These are phyloP conservation scores for Rhimphoctona megacephalus DNA, from an alignment of 2,888 invertebrate genomes.

Conservation along the genomic window DNA sequence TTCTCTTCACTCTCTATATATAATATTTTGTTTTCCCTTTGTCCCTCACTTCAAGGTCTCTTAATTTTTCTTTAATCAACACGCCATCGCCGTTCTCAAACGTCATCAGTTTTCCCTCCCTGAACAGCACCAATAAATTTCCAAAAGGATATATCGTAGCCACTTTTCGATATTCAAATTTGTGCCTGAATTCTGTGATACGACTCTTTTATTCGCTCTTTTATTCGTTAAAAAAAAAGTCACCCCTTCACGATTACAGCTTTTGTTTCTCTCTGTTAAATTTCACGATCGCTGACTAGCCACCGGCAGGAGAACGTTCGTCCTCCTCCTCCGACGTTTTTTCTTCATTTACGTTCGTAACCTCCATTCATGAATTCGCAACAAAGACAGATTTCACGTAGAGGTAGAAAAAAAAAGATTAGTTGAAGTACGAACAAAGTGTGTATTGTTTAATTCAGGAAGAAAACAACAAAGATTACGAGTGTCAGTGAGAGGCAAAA, in stretches of 20 bases:
- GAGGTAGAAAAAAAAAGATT: neutral
- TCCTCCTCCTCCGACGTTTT: constrained; percentile 53
- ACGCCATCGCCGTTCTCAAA: neutral
- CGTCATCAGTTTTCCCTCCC: neutral
- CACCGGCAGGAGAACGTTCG: constrained; percentile 42
- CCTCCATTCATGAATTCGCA: constrained; percentile 39
- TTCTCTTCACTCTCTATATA: neutral
- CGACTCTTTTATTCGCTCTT: neutral
- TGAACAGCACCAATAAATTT: constrained; percentile 21
- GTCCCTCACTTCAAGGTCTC: neutral
- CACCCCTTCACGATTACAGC: neutral
- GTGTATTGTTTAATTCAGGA: neutral
- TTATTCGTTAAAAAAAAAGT: neutral
- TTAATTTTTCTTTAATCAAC: neutral
- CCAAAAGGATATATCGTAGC: constrained; percentile 15
- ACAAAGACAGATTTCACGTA: neutral
- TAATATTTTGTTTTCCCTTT: neutral
- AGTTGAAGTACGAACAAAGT: neutral
- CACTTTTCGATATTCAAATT: constrained; percentile 24
- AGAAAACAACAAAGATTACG: neutral
- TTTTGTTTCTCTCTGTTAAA: neutral
- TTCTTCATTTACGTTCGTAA: constrained; percentile 56
- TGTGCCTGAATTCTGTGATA: neutral
- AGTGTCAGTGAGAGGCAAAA: neutral
- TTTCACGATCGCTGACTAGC: constrained; percentile 34